A percentile compares a stretch with the other conserved stretches of the same genome.
Evolutionary conservation across 2,113 vertebrate genomes (phyloP).

Genomic region (Oncorhynchus masou): DNA sequence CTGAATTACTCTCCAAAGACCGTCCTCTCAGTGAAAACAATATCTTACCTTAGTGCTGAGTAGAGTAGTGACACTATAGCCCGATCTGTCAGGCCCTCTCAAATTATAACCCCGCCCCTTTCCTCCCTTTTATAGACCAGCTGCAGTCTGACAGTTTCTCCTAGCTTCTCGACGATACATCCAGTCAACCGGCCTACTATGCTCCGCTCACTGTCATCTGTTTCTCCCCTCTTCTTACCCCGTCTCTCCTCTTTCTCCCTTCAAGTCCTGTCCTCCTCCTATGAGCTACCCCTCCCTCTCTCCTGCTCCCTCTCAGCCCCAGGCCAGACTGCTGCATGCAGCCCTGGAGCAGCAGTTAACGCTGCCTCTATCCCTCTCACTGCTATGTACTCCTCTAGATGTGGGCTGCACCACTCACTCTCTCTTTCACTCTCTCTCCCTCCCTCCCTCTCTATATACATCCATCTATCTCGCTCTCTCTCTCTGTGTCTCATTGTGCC

Average conservation of each 20-base stretch:
- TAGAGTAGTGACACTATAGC: conserved; percentile 30
- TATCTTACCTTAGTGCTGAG: conserved; percentile 66
- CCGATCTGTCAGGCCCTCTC: conserved; percentile 41
- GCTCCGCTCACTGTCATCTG: conserved; percentile 40
- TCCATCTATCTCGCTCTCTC: too few species aligned
- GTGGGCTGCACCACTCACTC: conserved; percentile 11
- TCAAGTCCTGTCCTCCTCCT: conserved; percentile 59
- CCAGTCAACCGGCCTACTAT: conserved; percentile 21
- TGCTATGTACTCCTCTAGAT: conserved; percentile 3
- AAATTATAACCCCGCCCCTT: conserved; percentile 44
- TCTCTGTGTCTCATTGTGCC: too few species aligned
- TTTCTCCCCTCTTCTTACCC: conserved; percentile 48
- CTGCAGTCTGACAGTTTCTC: conserved; percentile 35
- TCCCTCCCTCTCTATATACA: too few species aligned
- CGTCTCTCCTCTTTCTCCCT: conserved; percentile 26
- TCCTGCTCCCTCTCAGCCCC: neutral
- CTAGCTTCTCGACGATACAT: conserved; percentile 43
- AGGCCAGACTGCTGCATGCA: conserved; percentile 4
- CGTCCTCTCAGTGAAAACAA: conserved; percentile 19
- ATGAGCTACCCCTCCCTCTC: conserved; percentile 19
- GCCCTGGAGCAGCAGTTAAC: conserved; percentile 2
- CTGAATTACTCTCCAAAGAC: neutral
- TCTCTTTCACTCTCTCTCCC: conserved; percentile 34
- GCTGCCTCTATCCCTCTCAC: neutral
- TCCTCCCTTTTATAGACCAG: conserved; percentile 14